Base-by-base conservation (phyloP, 2,113 vertebrate genomes). In the Mastomys coucha region DNA sequence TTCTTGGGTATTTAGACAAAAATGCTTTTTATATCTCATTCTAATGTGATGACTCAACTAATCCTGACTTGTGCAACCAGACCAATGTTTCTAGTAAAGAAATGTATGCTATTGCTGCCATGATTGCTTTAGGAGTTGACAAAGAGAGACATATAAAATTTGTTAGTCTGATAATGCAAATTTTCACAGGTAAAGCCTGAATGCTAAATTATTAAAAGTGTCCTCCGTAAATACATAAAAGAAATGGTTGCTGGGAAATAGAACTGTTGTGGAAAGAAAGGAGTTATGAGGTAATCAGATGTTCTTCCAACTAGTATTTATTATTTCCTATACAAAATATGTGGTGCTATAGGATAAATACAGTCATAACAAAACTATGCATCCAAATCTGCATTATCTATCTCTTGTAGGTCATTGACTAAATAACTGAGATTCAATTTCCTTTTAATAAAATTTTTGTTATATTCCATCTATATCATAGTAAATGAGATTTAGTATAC, bases 21-120 rank as follows among this genome's bases (percentile, higher is more conserved):
- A 93, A 97, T 69, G n/a, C 39, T 94, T 82, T 96, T 95, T 92
- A 81, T 42, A 42, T 93, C 49, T 69, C 45, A 91, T 85, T 60
- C 36, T 91, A 77, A 91, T 89, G 72, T 70, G 39, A 84, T 85
- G 80, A 93, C 65, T 93, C 58, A 95, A 94, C 56, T 65, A 89
- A 93, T 76, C 95, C 53, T 70, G 78, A 87, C 22, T 36, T 70
- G 51, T 56, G 67, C 39, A 89, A 82, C 5, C 17, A 89, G 31
- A 20, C 3, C 22, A 45, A 39, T 17, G 24, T 87, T 53, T 14
- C 86, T 76, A 95, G 84, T 49, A 81, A 2, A 78, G 86, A 12
- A 96, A 10, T 31, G n/a, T 78, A 26, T 24, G 26, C 22, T 86
- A 36, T 36, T n/a, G 70, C 31, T 33, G 22, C 7, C 28, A 72